phyloP scores from a whole-genome alignment of 23 tunicate species.

The Corella eumyota region DNA sequence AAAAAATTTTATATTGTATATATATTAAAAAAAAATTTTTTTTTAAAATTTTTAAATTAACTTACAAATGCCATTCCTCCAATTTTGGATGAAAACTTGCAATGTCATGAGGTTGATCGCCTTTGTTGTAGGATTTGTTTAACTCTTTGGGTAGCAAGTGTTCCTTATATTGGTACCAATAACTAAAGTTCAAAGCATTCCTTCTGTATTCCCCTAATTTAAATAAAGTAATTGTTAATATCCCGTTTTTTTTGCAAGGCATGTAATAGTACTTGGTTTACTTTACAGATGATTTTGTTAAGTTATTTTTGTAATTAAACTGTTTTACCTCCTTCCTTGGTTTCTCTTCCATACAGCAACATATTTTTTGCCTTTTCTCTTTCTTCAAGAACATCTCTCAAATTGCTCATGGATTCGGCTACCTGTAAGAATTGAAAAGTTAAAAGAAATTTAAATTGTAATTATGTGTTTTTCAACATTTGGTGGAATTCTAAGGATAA shows the following conservation, averaged over 20 bases:
- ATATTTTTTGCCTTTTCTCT: slow-evolving; percentile 60
- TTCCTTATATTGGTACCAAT: slow-evolving; percentile 53
- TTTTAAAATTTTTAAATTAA: too few relatives aligned
- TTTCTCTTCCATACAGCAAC: slow-evolving; percentile 61
- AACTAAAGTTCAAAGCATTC: slow-evolving; percentile 47
- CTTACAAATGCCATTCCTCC: slow-evolving; percentile 79
- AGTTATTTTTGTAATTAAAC: too few relatives aligned
- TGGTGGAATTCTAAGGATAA: too few relatives aligned
- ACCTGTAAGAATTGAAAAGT: slow-evolving; percentile 24
- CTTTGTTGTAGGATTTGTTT: slow-evolving; percentile 17
- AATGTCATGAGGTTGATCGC: slow-evolving; percentile 72
- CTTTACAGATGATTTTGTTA: too few relatives aligned
- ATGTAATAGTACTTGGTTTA: too few relatives aligned
- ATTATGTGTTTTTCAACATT: too few relatives aligned
- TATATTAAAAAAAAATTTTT: too few relatives aligned
- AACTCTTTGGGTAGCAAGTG: slow-evolving; percentile 68
- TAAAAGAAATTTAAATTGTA: too few relatives aligned
- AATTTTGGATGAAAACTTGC: slow-evolving; percentile 36
- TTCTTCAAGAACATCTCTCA: slow-evolving; percentile 83
- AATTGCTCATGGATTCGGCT: slow-evolving; percentile 94
- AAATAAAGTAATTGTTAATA: neutral
- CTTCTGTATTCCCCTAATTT: slow-evolving; percentile 61
- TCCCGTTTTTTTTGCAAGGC: neutral
- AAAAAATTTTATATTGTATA: too few relatives aligned
- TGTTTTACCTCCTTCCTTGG: too few relatives aligned